phyloP scores from a whole-genome alignment of 2,888 invertebrate genomes.

The Lycophotia porphyrea region DNA sequence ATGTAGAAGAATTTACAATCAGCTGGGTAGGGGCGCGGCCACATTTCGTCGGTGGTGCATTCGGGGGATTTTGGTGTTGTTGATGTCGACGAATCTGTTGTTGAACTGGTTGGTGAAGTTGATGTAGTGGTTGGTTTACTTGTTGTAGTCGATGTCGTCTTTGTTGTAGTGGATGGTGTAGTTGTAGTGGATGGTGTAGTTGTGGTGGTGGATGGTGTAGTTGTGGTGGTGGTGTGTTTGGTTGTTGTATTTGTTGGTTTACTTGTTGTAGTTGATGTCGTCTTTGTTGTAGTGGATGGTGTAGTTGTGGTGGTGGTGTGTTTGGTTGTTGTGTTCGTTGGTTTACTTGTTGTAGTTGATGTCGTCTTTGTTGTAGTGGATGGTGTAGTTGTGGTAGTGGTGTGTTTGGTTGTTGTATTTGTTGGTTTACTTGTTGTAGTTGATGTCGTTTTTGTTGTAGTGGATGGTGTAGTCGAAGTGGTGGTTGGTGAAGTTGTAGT shows the following conservation, averaged over 20 bases:
- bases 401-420: no score
- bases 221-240: not conserved
- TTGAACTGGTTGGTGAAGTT: not conserved
- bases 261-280: not conserved
- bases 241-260: not conserved
- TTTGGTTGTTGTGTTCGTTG: no score
- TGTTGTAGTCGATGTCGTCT: not conserved
- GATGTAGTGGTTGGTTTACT: not conserved
- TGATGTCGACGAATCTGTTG: no score
- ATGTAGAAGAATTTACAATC: constrained; percentile 32
- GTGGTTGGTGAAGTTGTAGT: not conserved
- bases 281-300: not conserved
- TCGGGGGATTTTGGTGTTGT: not conserved
- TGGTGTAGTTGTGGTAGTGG: no score
- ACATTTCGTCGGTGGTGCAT: not conserved
- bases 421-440: not conserved
- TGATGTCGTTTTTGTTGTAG: no score
- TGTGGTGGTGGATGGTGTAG: not conserved
- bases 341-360: not conserved
- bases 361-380: no score
- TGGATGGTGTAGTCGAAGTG: no score
- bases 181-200: not conserved
- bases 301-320: not conserved
- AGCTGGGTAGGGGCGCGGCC: not conserved
- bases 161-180: not conserved